These are phyloP conservation scores for Steinernema khuongi DNA, from an alignment of 1,140 invertebrate genomes.

Conservation along the genomic window DNA sequence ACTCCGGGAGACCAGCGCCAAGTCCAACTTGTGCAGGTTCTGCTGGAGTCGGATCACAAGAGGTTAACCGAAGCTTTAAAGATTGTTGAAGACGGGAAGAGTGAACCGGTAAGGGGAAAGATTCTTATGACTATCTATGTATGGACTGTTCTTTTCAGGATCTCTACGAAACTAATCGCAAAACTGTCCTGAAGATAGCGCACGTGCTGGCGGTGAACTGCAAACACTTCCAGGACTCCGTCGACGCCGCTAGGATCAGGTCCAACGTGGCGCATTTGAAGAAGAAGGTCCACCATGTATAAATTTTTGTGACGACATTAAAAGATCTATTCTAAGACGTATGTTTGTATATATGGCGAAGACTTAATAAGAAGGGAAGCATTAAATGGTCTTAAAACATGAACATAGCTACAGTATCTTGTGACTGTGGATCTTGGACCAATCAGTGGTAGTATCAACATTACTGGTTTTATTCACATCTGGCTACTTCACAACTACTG, in stretches of 20 bases:
- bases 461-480: too few species aligned
- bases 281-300: neutral
- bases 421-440: too few species aligned
- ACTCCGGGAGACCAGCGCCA: slow-evolving; percentile 16
- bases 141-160: neutral
- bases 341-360: too few species aligned
- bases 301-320: too few species aligned
- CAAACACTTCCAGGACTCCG: slow-evolving; percentile 36
- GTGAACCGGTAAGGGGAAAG: neutral
- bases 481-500: too few species aligned
- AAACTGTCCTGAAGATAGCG: slow-evolving; percentile 26
- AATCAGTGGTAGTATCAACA: too few species aligned
- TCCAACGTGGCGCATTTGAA: slow-evolving; percentile 12
- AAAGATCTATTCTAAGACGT: too few species aligned
- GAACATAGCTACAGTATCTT: too few species aligned
- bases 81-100: slow-evolving; percentile 13
- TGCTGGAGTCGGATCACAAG: slow-evolving; percentile 23
- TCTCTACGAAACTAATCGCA: slow-evolving; percentile 20
- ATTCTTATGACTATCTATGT: neutral
- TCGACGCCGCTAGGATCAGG: slow-evolving; percentile 25
- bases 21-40: slow-evolving; percentile 22
- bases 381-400: too few species aligned
- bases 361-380: too few species aligned
- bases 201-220: slow-evolving; percentile 41
- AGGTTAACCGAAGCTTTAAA: slow-evolving; percentile 21